These are phyloP conservation scores for Eunapius fragilis DNA, from an alignment of 37 sponge, comb jelly and placozoan species.

Conservation along the genomic window DNA sequence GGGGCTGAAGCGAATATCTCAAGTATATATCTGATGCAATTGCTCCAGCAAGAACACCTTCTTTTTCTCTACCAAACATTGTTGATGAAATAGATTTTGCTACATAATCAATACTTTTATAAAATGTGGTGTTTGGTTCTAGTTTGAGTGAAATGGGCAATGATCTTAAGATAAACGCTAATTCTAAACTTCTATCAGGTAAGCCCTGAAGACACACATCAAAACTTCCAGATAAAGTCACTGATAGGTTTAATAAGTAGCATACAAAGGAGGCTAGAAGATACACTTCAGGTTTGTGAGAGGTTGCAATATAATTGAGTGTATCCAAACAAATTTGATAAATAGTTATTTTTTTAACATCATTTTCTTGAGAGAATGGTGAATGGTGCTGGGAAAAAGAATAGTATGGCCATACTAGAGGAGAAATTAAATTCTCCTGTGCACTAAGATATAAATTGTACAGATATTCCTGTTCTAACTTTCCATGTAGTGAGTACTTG, in stretches of 20 bases:
- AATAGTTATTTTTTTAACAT: too few relatives aligned
- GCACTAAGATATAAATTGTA: not conserved
- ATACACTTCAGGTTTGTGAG: too few relatives aligned
- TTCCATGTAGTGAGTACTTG: not conserved
- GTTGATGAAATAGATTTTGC: too few relatives aligned
- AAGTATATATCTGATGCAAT: slow-evolving; percentile 8
- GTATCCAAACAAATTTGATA: too few relatives aligned
- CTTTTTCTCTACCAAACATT: too few relatives aligned
- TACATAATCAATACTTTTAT: too few relatives aligned
- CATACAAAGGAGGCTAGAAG: not conserved
- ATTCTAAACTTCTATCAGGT: not conserved
- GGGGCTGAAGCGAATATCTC: not conserved
- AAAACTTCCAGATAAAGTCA: slow-evolving; percentile 8
- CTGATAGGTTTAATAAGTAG: not conserved
- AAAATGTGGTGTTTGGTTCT: not conserved
- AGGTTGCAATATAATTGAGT: too few relatives aligned
- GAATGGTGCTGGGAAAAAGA: not conserved
- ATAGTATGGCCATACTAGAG: slow-evolving; percentile 7
- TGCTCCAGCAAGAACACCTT: too few relatives aligned
- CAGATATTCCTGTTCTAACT: not conserved
- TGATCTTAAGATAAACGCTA: not conserved
- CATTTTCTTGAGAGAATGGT: not conserved
- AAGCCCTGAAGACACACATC: not conserved
- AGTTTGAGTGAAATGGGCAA: slow-evolving; percentile 4
- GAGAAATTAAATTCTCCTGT: not conserved